phyloP scores from a whole-genome alignment of 37 sponge, comb jelly and placozoan species.

The Mnemiopsis leidyi region DNA sequence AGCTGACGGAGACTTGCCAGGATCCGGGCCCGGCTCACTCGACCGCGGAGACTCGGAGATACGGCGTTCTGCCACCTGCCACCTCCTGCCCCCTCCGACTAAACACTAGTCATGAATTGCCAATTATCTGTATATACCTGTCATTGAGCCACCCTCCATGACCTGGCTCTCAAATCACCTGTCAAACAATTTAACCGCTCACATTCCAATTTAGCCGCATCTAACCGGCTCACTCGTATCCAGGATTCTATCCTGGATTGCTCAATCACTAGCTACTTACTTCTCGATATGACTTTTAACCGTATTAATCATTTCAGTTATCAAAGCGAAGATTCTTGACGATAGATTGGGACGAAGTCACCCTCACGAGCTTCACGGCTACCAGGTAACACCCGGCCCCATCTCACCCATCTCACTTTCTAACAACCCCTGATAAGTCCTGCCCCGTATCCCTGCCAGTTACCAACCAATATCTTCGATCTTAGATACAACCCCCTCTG shows the following conservation, averaged over 20 bases:
- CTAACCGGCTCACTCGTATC: background rate
- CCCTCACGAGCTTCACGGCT: background rate
- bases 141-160: background rate
- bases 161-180: background rate
- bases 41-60: background rate
- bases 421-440: background rate
- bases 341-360: background rate
- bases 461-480: background rate
- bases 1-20: background rate
- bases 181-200: background rate
- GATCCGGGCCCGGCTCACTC: background rate
- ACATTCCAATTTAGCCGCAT: background rate
- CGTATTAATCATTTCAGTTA: slow-evolving; percentile 43
- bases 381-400: background rate
- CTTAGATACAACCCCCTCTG: background rate
- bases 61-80: background rate
- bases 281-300: background rate
- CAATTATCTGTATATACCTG: background rate
- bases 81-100: background rate
- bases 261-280: background rate
- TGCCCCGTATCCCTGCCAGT: background rate
- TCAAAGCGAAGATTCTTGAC: slow-evolving; percentile 32
- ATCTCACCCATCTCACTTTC: background rate
- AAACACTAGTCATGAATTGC: background rate
- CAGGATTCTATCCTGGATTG: background rate